phyloP scores from a whole-genome alignment of 1,140 invertebrate genomes.

The Drosophila pandora region DNA sequence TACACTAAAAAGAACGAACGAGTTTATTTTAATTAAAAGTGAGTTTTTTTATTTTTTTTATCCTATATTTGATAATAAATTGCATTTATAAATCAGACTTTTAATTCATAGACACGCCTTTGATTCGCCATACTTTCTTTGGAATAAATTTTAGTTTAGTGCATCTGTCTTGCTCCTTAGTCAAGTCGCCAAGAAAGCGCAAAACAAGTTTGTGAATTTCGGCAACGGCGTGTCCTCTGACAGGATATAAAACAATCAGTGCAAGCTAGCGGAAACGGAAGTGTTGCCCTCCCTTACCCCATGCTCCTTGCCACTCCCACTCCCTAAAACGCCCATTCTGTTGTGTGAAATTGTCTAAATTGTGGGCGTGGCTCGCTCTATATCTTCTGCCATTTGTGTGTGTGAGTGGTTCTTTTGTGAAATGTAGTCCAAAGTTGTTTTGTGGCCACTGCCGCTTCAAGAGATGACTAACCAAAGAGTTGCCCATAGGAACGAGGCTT shows the following conservation, averaged over 20 bases:
- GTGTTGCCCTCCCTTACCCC: conserved; percentile 46
- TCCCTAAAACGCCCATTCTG: conserved; percentile 5
- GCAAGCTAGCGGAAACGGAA: conserved; percentile 82
- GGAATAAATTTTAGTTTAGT: conserved; percentile 7
- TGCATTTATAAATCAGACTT: not conserved
- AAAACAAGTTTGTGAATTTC: conserved; percentile 78
- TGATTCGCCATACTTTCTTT: not conserved
- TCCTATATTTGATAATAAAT: not conserved
- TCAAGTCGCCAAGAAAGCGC: conserved; percentile 74
- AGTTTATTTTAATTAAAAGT: not conserved
- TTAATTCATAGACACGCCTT: no score
- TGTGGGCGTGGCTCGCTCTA: conserved; percentile 51
- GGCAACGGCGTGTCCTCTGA: conserved; percentile 67
- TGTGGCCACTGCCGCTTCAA: conserved; percentile 42
- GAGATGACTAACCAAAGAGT: conserved; percentile 45
- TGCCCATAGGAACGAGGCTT: conserved; percentile 17
- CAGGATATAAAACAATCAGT: conserved; percentile 83
- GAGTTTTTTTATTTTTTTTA: not conserved
- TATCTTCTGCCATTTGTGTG: conserved; percentile 12
- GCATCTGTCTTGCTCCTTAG: conserved; percentile 30
- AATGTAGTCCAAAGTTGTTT: conserved; percentile 67
- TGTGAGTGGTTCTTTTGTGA: conserved; percentile 51
- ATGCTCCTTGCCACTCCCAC: not conserved
- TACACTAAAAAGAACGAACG: conserved; percentile 1
- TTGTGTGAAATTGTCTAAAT: conserved; percentile 72